These are phyloP conservation scores for Calidris pugnax DNA, from an alignment of 2,113 vertebrate genomes.

Conservation along the genomic window DNA sequence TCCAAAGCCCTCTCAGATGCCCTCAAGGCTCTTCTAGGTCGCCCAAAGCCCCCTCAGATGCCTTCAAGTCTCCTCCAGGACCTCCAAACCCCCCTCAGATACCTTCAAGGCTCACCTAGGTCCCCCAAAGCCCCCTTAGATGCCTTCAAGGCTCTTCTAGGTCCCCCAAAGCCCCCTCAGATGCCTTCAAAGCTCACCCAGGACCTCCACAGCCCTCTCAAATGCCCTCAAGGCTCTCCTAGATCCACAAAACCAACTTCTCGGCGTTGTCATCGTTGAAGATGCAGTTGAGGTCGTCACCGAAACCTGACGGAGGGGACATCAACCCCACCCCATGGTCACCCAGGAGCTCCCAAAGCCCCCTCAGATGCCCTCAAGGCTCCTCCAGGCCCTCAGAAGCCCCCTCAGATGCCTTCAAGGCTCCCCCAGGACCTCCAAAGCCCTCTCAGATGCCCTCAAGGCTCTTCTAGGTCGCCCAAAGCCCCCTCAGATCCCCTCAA, in stretches of 20 bases:
- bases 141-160: no score
- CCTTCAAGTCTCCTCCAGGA: background rate
- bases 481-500: no score
- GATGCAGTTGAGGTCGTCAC: no score
- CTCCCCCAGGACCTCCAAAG: no score
- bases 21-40: background rate
- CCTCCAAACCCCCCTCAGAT: background rate
- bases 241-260: no score
- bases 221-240: background rate
- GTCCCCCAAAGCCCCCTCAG: background rate
- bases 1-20: background rate
- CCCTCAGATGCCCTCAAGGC: background rate
- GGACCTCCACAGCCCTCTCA: background rate
- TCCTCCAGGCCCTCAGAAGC: background rate
- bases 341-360: background rate
- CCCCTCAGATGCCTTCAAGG: background rate
- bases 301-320: no score
- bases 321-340: no score
- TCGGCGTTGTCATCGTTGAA: no score
- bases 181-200: background rate
- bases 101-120: background rate
- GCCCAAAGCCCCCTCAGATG: background rate
- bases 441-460: no score
- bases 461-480: no score
- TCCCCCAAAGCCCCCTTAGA: background rate